Evolutionary conservation across 2,888 invertebrate genomes (phyloP).

Genomic region (Pegoplata infirma): DNA sequence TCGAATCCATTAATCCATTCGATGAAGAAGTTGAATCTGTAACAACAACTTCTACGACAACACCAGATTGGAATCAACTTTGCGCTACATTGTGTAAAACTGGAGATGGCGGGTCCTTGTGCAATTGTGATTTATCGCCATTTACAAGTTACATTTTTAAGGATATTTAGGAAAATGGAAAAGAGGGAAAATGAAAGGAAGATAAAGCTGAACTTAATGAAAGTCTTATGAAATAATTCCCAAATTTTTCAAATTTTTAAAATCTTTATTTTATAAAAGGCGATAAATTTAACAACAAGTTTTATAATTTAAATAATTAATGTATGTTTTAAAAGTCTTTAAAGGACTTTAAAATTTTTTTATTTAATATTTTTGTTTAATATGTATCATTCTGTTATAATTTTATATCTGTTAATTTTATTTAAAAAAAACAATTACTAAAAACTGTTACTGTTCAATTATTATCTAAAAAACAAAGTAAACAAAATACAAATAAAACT

Average conservation of each 20-base stretch:
- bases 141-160: conserved; percentile 71
- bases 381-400: conserved; percentile 1
- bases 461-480: conserved; percentile 46
- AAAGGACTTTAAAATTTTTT: conserved; percentile 53
- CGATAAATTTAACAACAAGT: conserved; percentile 34
- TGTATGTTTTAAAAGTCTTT: conserved; percentile 21
- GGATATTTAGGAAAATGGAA: not conserved
- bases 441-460: conserved; percentile 49
- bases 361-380: no score
- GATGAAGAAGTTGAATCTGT: conserved; percentile 8
- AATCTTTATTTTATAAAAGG: conserved; percentile 22
- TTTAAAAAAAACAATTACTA: no score
- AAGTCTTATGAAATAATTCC: no score
- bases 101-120: conserved; percentile 87
- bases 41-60: conserved; percentile 53
- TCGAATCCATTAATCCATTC: conserved; percentile 64
- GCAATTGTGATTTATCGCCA: conserved; percentile 86
- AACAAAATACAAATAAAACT: conserved; percentile 66
- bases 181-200: not conserved
- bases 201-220: not conserved
- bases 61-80: conserved; percentile 82
- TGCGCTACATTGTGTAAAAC: conserved; percentile 83
- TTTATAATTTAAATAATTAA: conserved; percentile 3
- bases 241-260: not conserved
- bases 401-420: conserved; percentile 16